Base-by-base conservation (phyloP, 2,888 invertebrate species). In the Archips crataeganus region DNA sequence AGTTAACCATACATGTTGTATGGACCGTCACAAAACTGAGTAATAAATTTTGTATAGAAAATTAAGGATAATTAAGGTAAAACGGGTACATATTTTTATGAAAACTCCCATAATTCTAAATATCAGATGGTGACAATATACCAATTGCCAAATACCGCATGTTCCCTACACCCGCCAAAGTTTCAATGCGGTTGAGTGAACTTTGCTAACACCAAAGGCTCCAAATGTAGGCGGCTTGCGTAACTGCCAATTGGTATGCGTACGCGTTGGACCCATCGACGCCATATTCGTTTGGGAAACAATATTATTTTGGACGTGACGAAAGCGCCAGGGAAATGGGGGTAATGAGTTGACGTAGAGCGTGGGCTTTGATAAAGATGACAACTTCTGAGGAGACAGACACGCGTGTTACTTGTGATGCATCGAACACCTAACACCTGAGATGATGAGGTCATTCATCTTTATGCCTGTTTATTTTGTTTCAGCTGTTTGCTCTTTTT, bases 221-320 rank as follows among this genome's bases (percentile, higher is more conserved):
- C 10, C 39, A 34, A 34, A 39, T 23, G 70, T 75, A 47, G 69
- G 70, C 23, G 75, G 49, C 45, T 75, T 72, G 74, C 67, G 74
- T 62, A 67, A 74, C 74, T 60, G 62, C 15, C 64, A 67, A 63
- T 70, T 51, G 54, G 36, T 69, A 76, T 75, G 64, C 73, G 70
- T 63, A 70, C 57, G 60, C 71, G 34, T 51, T 72, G 57, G 49
- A 57, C 47, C 67, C 71, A 61, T 62, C 61, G 67, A 34, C 47
- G 10, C 72, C 72, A 68, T 68, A 62, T 72, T 23, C 15, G 42
- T 51, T 42, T 57, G 57, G 60, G 60, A 47, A n/a, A 36, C 60
- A 66, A 15, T 62, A 72, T 72, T 72, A 67, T 72, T 72, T 67
- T 39, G 66, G 67, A 57, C 11, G 49, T 72, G 72, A 63, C 68